A percentile compares a stretch with the other conserved stretches of the same genome.
phyloP scores from a whole-genome alignment of 2,113 vertebrate genomes.

The Paradisaea rubra region DNA sequence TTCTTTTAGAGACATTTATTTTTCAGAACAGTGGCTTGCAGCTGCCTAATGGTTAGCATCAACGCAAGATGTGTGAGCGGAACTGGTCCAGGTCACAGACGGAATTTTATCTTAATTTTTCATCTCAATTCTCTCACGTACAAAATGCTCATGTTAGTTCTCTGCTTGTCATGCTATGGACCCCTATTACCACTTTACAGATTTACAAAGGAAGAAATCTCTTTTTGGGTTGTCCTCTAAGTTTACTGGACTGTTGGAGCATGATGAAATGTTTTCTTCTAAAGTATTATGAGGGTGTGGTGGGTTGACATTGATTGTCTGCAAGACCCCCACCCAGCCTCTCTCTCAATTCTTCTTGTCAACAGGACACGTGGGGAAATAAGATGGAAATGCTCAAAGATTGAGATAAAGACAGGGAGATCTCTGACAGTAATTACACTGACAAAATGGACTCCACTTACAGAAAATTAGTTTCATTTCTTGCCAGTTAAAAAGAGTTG shows the following conservation, averaged over 20 bases:
- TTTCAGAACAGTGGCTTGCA: background rate
- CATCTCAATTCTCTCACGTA: background rate
- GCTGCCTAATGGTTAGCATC: background rate
- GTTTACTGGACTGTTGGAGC: background rate
- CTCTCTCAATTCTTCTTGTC: background rate
- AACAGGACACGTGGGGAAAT: no score
- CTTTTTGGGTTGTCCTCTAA: background rate
- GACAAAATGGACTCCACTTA: background rate
- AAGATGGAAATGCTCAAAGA: background rate
- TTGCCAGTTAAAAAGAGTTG: background rate
- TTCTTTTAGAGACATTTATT: background rate
- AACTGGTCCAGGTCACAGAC: background rate
- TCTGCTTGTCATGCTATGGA: background rate
- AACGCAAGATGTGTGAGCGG: background rate
- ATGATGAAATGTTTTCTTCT: background rate
- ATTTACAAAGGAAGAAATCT: background rate
- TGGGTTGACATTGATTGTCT: background rate
- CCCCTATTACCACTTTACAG: background rate
- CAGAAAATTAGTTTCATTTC: background rate
- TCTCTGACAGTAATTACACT: fast-evolving
- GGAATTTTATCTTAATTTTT: background rate
- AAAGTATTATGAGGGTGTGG: background rate
- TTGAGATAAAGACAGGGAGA: background rate
- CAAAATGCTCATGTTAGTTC: background rate
- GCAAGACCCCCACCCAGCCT: fast-evolving